Base-by-base conservation (phyloP, 2,113 vertebrate genomes). In the Eptesicus fuscus region DNA sequence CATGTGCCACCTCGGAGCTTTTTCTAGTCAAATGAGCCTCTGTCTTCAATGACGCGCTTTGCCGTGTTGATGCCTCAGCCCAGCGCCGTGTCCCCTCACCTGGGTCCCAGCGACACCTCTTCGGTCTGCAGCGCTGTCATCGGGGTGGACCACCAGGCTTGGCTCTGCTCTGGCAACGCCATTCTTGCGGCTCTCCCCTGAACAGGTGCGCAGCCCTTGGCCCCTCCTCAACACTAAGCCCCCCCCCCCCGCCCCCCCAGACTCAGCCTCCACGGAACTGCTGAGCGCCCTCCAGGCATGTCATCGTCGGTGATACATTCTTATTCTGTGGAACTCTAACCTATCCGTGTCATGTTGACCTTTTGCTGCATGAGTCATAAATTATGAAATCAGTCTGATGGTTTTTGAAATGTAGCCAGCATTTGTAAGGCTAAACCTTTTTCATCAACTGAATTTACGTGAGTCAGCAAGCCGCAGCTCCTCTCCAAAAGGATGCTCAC, bases 401-500 rank as follows among this genome's bases (percentile, higher is more conserved):
- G 98, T 97, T 98, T 96, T 98, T 97, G 96, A 98, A 96, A 98
- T 88, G 96, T 98, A 98, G 98, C 98, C 98, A 98, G 93, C 96
- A 94, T 98, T 98, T 97, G 95, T 98, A 98, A 98, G 98, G 98
- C 98, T 98, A 98, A 98, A 98, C 98, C 98, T 99, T 98, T 98
- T 98, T 98, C 98, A 97, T 73, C 94, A 96, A 97, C 95, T 78
- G 97, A 98, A 96, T 97, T 92, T 83, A 73, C 98, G 95, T 96
- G 95, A 96, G 83, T 96, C 97, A 97, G 92, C 89, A 96, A 97
- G 97, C 95, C 95, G 83, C 63, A 17, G 61, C 77, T 94, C 85
- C 96, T 97, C 97, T 82, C 97, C 94, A 16, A 83, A 97, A 95
- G 30, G 95, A 96, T 37, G 74, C 79, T 80, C 73, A 47, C 28